Base-by-base conservation (phyloP, 2,888 invertebrate species). In the Peribatodes rhomboidaria region DNA sequence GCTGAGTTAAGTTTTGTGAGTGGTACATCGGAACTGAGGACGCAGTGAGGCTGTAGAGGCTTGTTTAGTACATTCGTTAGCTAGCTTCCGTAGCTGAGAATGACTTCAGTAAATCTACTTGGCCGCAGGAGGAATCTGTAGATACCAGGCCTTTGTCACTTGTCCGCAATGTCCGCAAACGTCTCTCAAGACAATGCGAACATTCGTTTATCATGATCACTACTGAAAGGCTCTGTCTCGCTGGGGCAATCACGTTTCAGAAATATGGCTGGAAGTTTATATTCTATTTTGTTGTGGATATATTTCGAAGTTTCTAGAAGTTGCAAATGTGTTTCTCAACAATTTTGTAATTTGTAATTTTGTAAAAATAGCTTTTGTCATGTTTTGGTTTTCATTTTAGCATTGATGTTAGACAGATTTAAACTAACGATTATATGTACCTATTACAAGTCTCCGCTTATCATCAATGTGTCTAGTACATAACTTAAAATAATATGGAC, bases 121-220 rank as follows among this genome's bases (percentile, higher is more conserved):
- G 61, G 70, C 68, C 71, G 72, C 67, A 71, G 70, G 66, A 71
- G 77, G 72, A 77, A 59, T 63, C 44, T 50, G 55, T 46, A 65
- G 49, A n/a, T 60, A 76, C 66, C 71, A 67, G 75, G 76, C 81
- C 81, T 82, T 81, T 83, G 81, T 82, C 81, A 81, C 77, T 82
- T 77, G 81, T 79, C 81, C 79, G 73, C 83, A 79, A 71, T 69
- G 69, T 76, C 76, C 71, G 56, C 58, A 59, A 33, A 56, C 49
- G 53, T 62, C 47, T 66, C 58, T 56, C 50, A 35, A 55, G 60
- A 61, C 65, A 65, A 65, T 61, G 35, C 31, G 55, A 46, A 56
- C 13, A 60, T 65, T 47, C 52, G 60, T 56, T 65, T 61, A 61
- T 65, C 65, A 61, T 35, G 56, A 52, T 52, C 60, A 65, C 56